Evolutionary conservation across 2,888 invertebrate genomes (phyloP).

Genomic region (Cephus nigrinus): DNA sequence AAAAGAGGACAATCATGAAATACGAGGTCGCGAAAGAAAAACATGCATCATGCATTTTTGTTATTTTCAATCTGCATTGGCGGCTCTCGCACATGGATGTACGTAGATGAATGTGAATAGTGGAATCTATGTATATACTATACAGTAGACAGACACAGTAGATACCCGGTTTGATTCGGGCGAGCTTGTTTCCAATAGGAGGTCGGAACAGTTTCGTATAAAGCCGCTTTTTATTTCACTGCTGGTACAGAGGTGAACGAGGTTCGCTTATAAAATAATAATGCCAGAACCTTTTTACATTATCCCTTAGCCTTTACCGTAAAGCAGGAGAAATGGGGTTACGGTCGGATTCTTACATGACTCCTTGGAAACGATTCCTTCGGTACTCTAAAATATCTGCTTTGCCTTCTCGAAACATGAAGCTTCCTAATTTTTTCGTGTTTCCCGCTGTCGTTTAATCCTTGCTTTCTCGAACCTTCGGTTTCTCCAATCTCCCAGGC

Average conservation of each 20-base stretch:
- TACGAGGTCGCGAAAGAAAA: neutral
- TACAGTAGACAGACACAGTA: too few species aligned
- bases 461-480: neutral
- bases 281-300: neutral
- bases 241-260: neutral
- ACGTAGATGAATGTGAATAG: neutral
- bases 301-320: neutral
- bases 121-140: too few species aligned
- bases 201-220: neutral
- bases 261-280: neutral
- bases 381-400: neutral
- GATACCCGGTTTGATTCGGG: neutral
- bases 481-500: neutral
- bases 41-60: neutral
- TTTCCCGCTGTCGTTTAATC: neutral
- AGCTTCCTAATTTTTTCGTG: neutral
- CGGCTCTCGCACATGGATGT: neutral
- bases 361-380: neutral
- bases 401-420: neutral
- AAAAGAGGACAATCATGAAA: neutral
- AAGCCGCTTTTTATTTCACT: neutral
- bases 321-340: neutral
- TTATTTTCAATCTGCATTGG: neutral
- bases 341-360: neutral
- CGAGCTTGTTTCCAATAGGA: neutral